Conservation (phyloP, 1,140 invertebrate genomes). For the Panagrolaimus sp. region DNA sequence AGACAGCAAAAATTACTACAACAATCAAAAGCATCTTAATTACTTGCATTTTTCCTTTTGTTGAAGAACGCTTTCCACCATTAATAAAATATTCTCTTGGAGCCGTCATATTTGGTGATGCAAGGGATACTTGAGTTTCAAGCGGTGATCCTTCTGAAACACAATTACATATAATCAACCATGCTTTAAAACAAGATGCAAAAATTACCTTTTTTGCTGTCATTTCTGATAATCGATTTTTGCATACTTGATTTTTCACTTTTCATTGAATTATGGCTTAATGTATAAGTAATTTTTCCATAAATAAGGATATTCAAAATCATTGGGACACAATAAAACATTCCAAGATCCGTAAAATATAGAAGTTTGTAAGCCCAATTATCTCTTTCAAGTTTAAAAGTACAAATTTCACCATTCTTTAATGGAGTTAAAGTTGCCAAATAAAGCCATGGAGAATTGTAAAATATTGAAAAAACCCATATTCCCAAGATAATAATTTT, state of each 20-base stretch:
- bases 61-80: neutral
- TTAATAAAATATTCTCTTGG: conserved; percentile 22
- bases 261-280: conserved; percentile 61
- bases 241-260: too few relatives aligned
- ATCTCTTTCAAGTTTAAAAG: conserved; percentile 48
- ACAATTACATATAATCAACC: too few relatives aligned
- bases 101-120: conserved; percentile 18
- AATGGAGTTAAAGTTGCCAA: conserved; percentile 51
- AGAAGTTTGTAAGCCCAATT: conserved; percentile 55
- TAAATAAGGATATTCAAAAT: conserved; percentile 58
- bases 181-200: too few relatives aligned
- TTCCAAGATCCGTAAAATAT: conserved; percentile 43
- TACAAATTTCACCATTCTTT: conserved; percentile 34
- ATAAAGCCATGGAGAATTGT: conserved; percentile 59
- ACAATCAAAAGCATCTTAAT: conserved; percentile 66
- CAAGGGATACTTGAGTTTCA: too few relatives aligned
- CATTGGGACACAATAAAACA: conserved; percentile 57
- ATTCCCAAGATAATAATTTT: conserved; percentile 57
- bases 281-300: conserved; percentile 61
- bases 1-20: conserved; percentile 64
- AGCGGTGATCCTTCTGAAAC: too few relatives aligned
- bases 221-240: too few relatives aligned
- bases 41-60: conserved; percentile 60
- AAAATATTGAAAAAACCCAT: conserved; percentile 56
- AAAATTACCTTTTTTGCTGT: too few relatives aligned